Percentiles rank a stretch among this genome's conserved stretches.
phyloP scores from a whole-genome alignment of 2,888 invertebrate genomes.

The Luperina testacea region DNA sequence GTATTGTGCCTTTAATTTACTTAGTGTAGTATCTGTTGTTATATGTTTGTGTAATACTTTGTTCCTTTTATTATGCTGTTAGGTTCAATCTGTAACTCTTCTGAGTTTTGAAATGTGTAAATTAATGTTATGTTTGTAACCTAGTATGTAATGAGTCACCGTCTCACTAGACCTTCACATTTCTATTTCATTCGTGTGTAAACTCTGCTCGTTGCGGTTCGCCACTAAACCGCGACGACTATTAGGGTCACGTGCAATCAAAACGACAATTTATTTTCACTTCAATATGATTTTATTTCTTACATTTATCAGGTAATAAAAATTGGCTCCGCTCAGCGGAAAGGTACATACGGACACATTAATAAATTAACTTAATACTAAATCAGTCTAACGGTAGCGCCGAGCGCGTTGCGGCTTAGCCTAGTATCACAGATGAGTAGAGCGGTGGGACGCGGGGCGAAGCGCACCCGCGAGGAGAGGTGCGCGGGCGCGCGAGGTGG shows the following conservation, averaged over 20 bases:
- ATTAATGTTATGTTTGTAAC: slow-evolving; percentile 34
- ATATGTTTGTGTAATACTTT: not conserved
- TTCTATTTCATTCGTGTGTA: slow-evolving; percentile 59
- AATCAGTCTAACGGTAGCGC: slow-evolving; percentile 90
- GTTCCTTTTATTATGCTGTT: not conserved
- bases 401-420: slow-evolving; percentile 86
- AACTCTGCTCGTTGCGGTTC: slow-evolving; percentile 53
- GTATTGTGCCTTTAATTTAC: slow-evolving; percentile 13
- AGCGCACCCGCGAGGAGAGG: slow-evolving; percentile 78
- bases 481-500: slow-evolving; percentile 74
- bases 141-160: slow-evolving; percentile 39
- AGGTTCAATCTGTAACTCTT: not conserved
- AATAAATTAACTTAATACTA: slow-evolving; percentile 89
- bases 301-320: slow-evolving; percentile 87
- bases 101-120: slow-evolving; percentile 9
- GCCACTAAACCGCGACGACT: slow-evolving; percentile 45
- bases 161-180: slow-evolving; percentile 55
- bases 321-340: slow-evolving; percentile 88
- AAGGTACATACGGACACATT: slow-evolving; percentile 87
- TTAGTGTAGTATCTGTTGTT: slow-evolving; percentile 8
- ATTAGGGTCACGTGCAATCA: slow-evolving; percentile 69
- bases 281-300: slow-evolving; percentile 85
- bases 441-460: slow-evolving; percentile 88
- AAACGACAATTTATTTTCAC: slow-evolving; percentile 80
- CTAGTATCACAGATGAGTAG: slow-evolving; percentile 90